Conservation (phyloP, 2,113 vertebrate species). For the Gobiocypris rarus region DNA sequence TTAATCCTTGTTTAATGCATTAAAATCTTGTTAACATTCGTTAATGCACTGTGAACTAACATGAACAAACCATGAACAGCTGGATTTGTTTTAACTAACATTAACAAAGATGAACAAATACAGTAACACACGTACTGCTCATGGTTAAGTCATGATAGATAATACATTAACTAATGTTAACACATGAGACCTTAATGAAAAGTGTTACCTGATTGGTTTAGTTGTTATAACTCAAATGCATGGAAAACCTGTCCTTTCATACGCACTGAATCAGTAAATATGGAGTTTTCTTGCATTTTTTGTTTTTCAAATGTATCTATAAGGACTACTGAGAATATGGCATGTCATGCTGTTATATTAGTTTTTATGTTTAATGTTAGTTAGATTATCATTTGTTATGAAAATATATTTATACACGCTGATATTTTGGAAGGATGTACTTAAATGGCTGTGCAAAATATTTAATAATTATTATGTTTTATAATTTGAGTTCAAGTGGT, state of each 20-base stretch:
- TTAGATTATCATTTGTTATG: background rate
- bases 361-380: background rate
- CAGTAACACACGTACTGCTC: no score
- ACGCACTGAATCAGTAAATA: background rate
- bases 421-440: background rate
- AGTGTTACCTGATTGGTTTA: background rate
- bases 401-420: background rate
- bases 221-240: background rate
- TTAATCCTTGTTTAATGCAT: no score
- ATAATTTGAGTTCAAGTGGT: background rate
- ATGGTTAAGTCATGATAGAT: no score
- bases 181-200: no score
- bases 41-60: no score
- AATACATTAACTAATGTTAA: no score
- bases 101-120: no score
- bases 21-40: no score
- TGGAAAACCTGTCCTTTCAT: background rate
- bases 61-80: no score
- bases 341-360: background rate
- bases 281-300: background rate
- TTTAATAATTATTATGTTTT: background rate
- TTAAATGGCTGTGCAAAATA: background rate
- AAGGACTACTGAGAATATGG: conserved; percentile 6
- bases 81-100: no score
- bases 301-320: background rate